Base-by-base conservation (phyloP, 2,113 vertebrate genomes). In the Larimichthys crocea region DNA sequence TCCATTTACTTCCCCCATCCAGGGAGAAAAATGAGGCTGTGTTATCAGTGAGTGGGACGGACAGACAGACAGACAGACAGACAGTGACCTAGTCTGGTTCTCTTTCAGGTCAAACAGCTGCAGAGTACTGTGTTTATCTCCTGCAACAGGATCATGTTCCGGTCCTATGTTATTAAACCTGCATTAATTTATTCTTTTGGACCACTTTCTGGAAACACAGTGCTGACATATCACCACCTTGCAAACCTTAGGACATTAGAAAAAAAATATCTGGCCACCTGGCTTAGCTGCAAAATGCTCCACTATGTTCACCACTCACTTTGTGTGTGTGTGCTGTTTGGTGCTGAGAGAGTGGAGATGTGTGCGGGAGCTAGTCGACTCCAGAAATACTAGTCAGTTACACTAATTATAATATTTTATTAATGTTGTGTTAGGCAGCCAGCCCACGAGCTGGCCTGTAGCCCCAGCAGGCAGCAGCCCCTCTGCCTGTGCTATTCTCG, bases 1-100 rank as follows among this genome's bases (percentile, higher is more conserved):
- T 68, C 55, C 60, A 24, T 82, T 69, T 24, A 83, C 75, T 86
- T 83, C 77, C 85, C 29, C 55, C 20, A 5, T 61, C 20, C 52
- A 31, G 35, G 22, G 2, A 44, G 22, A 69, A n/a, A 29, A 42
- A 73, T n/a, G 7, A 46, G 40, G 40, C 19, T 19, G 17, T 17
- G 29, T n/a, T 17, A 3, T 11, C 42, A 3, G 11, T 29, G n/a
- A 76, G 22, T 16, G 3, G 0, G 44, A 14, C 44, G 0, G 44
- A 14, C 44, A 15, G 44, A 46, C 44, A 14, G 44, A 46, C 11
- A 46, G 44, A 14, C 44, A 46, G 44, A 46, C 44, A 14, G 44
- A 46, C 11, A 46, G 44, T 46, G 44, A 16, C 4, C 26, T 10
- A 14, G 0, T 53, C 53, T 53, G 65, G 10, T 10, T 29, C 44